These are phyloP conservation scores for Agrypnus murinus DNA, from an alignment of 2,888 invertebrate species.

Conservation along the genomic window DNA sequence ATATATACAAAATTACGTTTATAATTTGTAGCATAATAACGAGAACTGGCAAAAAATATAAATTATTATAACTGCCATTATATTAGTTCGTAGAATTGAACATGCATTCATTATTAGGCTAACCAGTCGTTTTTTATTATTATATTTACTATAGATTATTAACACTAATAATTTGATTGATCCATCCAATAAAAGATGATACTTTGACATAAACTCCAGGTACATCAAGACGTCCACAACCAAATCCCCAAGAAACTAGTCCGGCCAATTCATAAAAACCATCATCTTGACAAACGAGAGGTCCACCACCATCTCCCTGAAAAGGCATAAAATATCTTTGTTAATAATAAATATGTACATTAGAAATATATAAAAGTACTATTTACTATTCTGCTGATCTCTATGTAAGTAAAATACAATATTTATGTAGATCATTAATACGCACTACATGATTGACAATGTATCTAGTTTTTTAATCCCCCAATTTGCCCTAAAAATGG, in stretches of 20 bases:
- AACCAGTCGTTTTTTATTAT: constrained; percentile 29
- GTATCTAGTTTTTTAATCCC: too few relatives aligned
- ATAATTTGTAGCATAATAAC: constrained; percentile 23
- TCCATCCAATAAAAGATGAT: constrained; percentile 96
- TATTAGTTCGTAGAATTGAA: neutral
- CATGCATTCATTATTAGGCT: constrained; percentile 15
- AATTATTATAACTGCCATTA: constrained; percentile 22
- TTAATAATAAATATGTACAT: too few relatives aligned
- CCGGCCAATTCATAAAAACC: constrained; percentile 95
- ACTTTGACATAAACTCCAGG: constrained; percentile 99
- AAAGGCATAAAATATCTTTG: too few relatives aligned
- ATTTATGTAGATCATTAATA: too few relatives aligned
- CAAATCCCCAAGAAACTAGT: constrained; percentile 96
- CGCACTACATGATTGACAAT: too few relatives aligned
- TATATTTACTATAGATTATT: constrained; percentile 82
- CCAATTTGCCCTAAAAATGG: too few relatives aligned
- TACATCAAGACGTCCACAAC: constrained; percentile 93
- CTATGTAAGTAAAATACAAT: too few relatives aligned
- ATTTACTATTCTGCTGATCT: too few relatives aligned
- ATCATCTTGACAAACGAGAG: constrained; percentile 93
- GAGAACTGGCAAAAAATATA: constrained; percentile 12
- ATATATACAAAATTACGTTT: constrained; percentile 44
- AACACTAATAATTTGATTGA: constrained; percentile 96
- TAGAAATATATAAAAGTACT: too few relatives aligned
- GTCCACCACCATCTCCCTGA: constrained; percentile 95